These are phyloP conservation scores for Hecatera dysodea DNA, from an alignment of 2,888 invertebrate genomes.

Conservation along the genomic window DNA sequence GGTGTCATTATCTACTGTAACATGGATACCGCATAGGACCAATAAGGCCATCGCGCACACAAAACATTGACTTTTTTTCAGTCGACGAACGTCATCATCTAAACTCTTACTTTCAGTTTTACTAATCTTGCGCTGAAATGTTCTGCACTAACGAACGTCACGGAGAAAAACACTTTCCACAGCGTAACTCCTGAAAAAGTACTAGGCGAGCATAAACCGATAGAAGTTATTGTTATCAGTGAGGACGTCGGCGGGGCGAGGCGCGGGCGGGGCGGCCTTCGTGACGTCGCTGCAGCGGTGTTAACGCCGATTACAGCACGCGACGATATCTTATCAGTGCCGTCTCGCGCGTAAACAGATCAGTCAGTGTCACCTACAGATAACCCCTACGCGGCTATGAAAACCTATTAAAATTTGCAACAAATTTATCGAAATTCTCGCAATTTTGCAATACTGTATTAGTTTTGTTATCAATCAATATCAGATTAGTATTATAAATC, in stretches of 20 bases:
- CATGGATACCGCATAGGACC: background rate
- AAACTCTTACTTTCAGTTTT: conserved; percentile 19
- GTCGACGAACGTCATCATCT: background rate
- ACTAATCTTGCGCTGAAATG: conserved; percentile 32
- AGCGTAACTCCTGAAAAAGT: conserved; percentile 84
- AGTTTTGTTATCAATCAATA: no score
- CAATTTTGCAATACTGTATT: background rate
- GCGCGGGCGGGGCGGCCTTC: conserved; percentile 72
- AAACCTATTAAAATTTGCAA: conserved; percentile 77
- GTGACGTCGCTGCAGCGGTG: conserved; percentile 81
- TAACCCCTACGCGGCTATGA: conserved; percentile 71
- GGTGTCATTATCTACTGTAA: background rate
- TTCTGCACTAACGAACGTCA: conserved; percentile 66
- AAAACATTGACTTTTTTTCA: background rate
- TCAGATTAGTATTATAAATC: background rate
- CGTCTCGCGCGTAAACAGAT: conserved; percentile 67
- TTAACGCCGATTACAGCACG: conserved; percentile 74
- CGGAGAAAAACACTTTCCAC: conserved; percentile 82
- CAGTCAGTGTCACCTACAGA: conserved; percentile 68
- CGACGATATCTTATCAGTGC: conserved; percentile 83
- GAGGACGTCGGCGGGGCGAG: conserved; percentile 70
- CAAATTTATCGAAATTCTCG: conserved; percentile 74
- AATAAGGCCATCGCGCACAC: background rate
- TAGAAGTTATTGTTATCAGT: conserved; percentile 85
- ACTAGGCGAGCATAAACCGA: conserved; percentile 86